A percentile compares a stretch with the other conserved stretches of the same genome.
These are phyloP conservation scores for Bombus pyrosoma DNA, from an alignment of 1,140 invertebrate genomes.

Conservation along the genomic window DNA sequence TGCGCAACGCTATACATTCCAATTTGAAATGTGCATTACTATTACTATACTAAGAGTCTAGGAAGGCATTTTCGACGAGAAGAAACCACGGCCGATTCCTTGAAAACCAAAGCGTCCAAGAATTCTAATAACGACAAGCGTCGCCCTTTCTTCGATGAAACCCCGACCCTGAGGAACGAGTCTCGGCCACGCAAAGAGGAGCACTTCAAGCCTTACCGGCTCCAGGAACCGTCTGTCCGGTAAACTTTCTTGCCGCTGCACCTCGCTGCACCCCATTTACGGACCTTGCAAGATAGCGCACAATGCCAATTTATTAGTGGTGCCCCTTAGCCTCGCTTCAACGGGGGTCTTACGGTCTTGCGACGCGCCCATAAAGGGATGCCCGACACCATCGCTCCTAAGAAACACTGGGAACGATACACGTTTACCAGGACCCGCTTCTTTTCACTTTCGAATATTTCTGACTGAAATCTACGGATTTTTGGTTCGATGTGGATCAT, in stretches of 20 bases:
- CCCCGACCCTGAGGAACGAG: slow-evolving; percentile 48
- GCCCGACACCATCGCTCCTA: slow-evolving; percentile 69
- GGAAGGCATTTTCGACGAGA: not conserved
- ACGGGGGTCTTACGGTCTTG: slow-evolving; percentile 48
- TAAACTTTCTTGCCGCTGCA: slow-evolving; percentile 75
- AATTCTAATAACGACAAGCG: slow-evolving; percentile 53
- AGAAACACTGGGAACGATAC: slow-evolving; percentile 71
- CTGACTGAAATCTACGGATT: not conserved
- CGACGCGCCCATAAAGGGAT: slow-evolving; percentile 72
- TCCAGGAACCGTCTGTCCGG: slow-evolving; percentile 73
- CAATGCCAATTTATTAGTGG: slow-evolving; percentile 79
- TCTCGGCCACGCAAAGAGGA: slow-evolving; percentile 36
- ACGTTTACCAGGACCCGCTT: slow-evolving; percentile 56
- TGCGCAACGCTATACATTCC: not conserved
- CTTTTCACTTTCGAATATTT: not conserved
- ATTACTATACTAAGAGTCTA: not conserved
- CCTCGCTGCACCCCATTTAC: slow-evolving; percentile 71
- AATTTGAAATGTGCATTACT: not conserved
- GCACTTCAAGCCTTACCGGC: slow-evolving; percentile 59
- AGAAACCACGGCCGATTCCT: not conserved
- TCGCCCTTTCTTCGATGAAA: slow-evolving; percentile 43
- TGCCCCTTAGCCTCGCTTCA: slow-evolving; percentile 78
- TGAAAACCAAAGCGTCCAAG: not conserved
- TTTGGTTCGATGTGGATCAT: not conserved
- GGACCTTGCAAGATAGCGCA: slow-evolving; percentile 73